Base-by-base conservation (phyloP, 1,140 invertebrate species). In the Caenorhabditis inopinata region DNA sequence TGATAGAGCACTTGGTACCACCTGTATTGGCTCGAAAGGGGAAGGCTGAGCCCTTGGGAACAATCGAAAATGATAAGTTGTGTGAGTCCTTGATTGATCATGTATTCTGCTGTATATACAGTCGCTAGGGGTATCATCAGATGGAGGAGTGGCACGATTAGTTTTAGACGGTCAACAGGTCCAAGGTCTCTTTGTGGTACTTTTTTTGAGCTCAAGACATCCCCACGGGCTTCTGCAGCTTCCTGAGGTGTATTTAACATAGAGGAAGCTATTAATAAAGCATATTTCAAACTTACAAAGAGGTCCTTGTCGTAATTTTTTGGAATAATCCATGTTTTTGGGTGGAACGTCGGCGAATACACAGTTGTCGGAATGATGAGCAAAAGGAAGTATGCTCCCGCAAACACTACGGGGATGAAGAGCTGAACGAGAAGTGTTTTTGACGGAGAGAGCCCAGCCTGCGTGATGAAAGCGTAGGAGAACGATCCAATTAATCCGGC, bases 71-170 rank as follows among this genome's bases (percentile, higher is more conserved):
- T 91, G 7, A 94, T 90, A 51, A 95, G 86, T 85, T 95, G 94
- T 86, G 93, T 92, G 90, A 95, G 89, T 84, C 94, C 94, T 89
- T 95, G 94, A 89, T 96, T 96, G 82, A 96, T 95, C 83, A 94
- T 94, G 89, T 96, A 96, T 85, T 96, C 94, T 82, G 93, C 93
- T 82, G 94, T 91, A 85, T 95, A 96, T 1, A 96, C 94, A 25
- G 93, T 84, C 0, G 91, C 91, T 1, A 95, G 88, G 0, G 94
- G 94, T 79, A 95, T 87, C 92, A 95, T 94, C 84, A 92, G 95
- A 81, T 91, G 92, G 4, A 94, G 80, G n/a, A 95, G 86, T 0
- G 90, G 86, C 1, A 4, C 32, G 11, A 38, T 68, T 12, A 38
- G 16, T 21, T 68, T 42, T 6, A 68, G 4, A 21, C 32, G 14